A percentile compares a stretch with the other conserved stretches of the same genome.
Conservation (phyloP, 2,888 invertebrate species). For the Dastarcus helophoroides region DNA sequence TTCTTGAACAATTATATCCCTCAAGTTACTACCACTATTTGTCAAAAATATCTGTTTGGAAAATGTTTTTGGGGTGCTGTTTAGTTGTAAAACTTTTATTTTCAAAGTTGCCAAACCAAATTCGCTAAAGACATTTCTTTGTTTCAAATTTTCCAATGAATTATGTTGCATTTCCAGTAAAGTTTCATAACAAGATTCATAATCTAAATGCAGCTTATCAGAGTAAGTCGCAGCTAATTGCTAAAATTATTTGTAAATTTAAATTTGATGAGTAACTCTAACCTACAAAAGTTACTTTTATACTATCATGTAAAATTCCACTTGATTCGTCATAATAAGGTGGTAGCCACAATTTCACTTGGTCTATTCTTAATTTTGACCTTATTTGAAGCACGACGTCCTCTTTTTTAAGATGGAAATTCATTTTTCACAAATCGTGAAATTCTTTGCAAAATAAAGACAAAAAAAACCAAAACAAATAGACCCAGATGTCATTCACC, state of each 20-base stretch:
- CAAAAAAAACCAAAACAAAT: no score
- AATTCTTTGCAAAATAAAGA: no score
- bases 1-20: slow-evolving; percentile 41
- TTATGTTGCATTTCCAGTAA: slow-evolving; percentile 53
- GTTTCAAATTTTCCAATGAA: slow-evolving; percentile 60
- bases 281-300: slow-evolving; percentile 37
- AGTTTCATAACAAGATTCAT: slow-evolving; percentile 42
- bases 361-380: slow-evolving; percentile 52
- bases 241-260: slow-evolving; percentile 36
- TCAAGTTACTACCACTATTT: slow-evolving; percentile 44
- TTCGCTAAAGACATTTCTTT: slow-evolving; percentile 54
- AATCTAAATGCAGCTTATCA: slow-evolving; percentile 41
- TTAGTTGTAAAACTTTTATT: slow-evolving; percentile 49
- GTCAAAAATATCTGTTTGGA: slow-evolving; percentile 47
- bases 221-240: slow-evolving; percentile 50
- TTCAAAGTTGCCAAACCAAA: slow-evolving; percentile 64
- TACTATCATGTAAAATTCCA: slow-evolving; percentile 37
- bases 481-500: no score
- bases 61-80: slow-evolving; percentile 39
- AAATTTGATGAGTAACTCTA: slow-evolving; percentile 8
- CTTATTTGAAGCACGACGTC: slow-evolving; percentile 54
- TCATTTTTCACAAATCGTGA: slow-evolving; percentile 13
- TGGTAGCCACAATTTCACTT: slow-evolving; percentile 63
- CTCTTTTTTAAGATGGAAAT: slow-evolving; percentile 35
- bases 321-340: slow-evolving; percentile 50